These are phyloP conservation scores for Octodonta nipae DNA, from an alignment of 2,888 invertebrate genomes.

Conservation along the genomic window DNA sequence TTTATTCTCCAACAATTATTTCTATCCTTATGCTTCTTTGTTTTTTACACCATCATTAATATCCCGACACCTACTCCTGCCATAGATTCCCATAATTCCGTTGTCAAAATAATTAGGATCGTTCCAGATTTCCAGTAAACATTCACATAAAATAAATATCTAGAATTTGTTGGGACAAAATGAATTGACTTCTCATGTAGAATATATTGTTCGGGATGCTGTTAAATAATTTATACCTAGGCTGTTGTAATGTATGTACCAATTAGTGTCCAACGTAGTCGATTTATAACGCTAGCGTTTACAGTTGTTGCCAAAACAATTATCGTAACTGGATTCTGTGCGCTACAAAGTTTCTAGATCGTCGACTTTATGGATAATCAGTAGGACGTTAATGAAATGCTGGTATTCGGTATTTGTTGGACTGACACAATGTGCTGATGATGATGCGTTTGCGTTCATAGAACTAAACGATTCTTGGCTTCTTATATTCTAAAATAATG, in stretches of 20 bases:
- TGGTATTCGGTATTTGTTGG: no score
- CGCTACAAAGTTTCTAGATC: constrained; percentile 13
- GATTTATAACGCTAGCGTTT: constrained; percentile 28
- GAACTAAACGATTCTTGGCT: no score
- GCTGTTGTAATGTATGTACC: constrained; percentile 9
- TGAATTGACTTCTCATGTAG: not conserved
- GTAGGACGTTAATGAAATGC: no score
- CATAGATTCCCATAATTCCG: not conserved
- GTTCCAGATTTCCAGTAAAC: not conserved
- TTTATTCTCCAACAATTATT: no score
- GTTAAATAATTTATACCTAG: constrained; percentile 2
- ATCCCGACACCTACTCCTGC: no score
- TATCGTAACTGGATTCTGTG: constrained; percentile 17
- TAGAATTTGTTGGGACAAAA: constrained; percentile 2
- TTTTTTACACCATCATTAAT: no score
- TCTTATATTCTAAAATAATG: no score
- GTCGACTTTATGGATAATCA: constrained; percentile 6
- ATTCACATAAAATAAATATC: not conserved
- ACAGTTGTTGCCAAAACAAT: constrained; percentile 31
- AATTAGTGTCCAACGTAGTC: constrained; percentile 26
- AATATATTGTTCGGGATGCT: constrained; percentile 1
- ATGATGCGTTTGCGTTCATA: no score
- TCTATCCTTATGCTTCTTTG: no score
- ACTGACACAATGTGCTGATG: no score
- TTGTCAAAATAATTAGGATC: not conserved